Conservation (phyloP, 2,797 vertebrate species). For the Prionace glauca region DNA sequence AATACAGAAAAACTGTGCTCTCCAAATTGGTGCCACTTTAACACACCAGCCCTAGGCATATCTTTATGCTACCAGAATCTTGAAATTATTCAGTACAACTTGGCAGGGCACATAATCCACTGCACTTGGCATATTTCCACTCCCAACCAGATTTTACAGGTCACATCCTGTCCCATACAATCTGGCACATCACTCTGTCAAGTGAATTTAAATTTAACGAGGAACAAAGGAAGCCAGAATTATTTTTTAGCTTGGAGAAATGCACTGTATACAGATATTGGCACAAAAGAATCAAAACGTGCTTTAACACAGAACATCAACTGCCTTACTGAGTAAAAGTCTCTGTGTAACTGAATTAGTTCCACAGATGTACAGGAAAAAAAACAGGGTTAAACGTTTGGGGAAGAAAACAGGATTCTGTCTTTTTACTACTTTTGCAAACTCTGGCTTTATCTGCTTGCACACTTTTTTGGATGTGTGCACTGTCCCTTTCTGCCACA, state of each 20-base stretch:
- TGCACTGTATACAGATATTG: background rate
- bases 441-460: background rate
- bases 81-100: background rate
- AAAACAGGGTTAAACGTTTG: no score
- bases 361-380: no score
- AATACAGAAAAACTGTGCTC: background rate
- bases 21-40: background rate
- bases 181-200: background rate
- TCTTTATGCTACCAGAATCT: background rate
- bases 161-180: background rate
- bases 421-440: background rate
- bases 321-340: no score
- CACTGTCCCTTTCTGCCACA: no score
- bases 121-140: background rate
- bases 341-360: no score
- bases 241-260: background rate
- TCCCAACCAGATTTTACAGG: background rate
- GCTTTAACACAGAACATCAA: no score
- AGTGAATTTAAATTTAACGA: background rate
- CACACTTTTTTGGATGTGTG: background rate
- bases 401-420: no score
- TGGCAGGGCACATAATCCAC: background rate
- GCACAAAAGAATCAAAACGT: background rate
- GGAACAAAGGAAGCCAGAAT: background rate
- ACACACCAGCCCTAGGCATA: background rate